Base-by-base conservation (phyloP, 1,140 invertebrate genomes). In the Pemphigus obesinymphae region DNA sequence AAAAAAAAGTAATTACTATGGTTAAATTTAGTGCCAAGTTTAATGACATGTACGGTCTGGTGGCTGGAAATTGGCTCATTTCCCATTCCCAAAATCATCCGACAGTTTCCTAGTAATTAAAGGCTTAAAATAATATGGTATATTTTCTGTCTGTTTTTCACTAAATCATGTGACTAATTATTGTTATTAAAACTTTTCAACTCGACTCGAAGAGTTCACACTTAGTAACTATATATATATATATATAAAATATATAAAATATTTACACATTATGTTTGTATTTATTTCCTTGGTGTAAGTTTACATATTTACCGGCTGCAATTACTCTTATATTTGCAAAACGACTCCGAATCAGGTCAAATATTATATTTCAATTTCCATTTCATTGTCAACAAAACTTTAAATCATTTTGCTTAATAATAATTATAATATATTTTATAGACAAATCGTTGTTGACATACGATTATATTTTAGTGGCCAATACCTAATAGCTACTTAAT, bases 111-210 rank as follows among this genome's bases (percentile, higher is more conserved):
- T 3, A 26, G 68, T 72, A 72, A 72, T 72, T 72, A 72, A 72
- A 72, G 68, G 37, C 37, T 72, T 43, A 72, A 72, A 72, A 72
- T 72, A 72, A 72, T 72, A 45, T 34, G 29, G 20, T 66, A 40
- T 26, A 45, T 45, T 26, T 72, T 72, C 40, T 29, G n/a, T 72
- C 68, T 15, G 23, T 72, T 26, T 13, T 6, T 20, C 15, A 29
- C 40, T 45, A 72, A 45, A 72, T 45, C 40, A 31, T 29, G 40
- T 26, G 68, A 72, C 37, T 45, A 26, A 72, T 72, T 29, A 20
- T 72, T 20, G 45, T 72, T 29, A 20, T 72, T 20, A 45, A 72
- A 72, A 72, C 37, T 72, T 72, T 72, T 72, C 3, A 3, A 40
- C 66, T 26, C 34, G 0, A n/a, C 17, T 43, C 13, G 10, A n/a